Conservation (phyloP, 1,140 invertebrate genomes). For the Drosophila busckii region DNA sequence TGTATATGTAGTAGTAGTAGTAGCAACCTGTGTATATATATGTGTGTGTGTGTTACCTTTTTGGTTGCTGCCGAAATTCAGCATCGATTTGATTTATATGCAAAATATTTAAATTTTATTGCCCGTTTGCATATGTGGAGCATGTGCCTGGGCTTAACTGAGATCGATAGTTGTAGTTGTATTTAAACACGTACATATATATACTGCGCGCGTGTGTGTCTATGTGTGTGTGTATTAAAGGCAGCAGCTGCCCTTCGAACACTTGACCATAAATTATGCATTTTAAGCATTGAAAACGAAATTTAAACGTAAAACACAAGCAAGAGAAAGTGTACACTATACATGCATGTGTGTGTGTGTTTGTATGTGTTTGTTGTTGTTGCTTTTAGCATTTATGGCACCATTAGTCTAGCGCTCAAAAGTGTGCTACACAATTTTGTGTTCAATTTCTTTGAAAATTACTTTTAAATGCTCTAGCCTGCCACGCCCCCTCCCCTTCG, state of each 20-base stretch:
- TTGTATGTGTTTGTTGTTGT: constrained; percentile 1
- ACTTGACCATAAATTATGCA: constrained; percentile 58
- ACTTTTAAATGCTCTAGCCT: too few species aligned
- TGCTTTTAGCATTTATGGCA: neutral
- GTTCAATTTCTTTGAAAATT: too few species aligned
- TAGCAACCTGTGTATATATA: constrained; percentile 35
- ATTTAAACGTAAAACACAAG: constrained; percentile 45
- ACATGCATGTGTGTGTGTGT: constrained; percentile 7
- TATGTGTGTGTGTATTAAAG: too few species aligned
- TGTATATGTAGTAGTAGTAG: too few species aligned
- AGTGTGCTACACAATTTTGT: too few species aligned
- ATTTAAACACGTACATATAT: constrained; percentile 17
- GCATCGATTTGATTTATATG: constrained; percentile 75
- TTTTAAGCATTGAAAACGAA: constrained; percentile 50
- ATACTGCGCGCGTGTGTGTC: neutral
- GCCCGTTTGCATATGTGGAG: constrained; percentile 63
- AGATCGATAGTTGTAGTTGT: constrained; percentile 65
- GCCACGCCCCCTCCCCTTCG: too few species aligned
- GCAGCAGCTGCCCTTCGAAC: constrained; percentile 31
- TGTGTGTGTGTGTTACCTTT: constrained; percentile 28
- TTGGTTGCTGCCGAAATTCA: constrained; percentile 61
- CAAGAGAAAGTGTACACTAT: constrained; percentile 33
- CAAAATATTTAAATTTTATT: constrained; percentile 77
- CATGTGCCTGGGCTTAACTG: constrained; percentile 49
- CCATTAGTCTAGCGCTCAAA: neutral